Evolutionary conservation across 1,140 invertebrate genomes (phyloP).

Genomic region (Pomacea maculata): DNA sequence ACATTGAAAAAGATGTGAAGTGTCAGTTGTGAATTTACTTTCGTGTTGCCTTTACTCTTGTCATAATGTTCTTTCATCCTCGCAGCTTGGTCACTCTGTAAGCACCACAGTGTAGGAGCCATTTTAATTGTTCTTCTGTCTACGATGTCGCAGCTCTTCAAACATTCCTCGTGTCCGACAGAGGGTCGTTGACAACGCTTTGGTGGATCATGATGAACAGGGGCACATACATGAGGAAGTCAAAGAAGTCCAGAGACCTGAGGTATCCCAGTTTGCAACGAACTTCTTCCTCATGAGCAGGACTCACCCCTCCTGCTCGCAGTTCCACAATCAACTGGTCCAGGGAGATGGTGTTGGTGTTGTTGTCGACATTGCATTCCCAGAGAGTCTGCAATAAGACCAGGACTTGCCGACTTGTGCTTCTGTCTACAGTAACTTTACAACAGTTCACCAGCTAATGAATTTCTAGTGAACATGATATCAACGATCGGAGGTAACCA

Average conservation of each 20-base stretch:
- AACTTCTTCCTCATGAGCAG: slow-evolving; percentile 52
- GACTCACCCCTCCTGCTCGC: slow-evolving; percentile 58
- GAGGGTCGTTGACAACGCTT: slow-evolving; percentile 57
- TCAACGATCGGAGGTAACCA: too few relatives aligned
- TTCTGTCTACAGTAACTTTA: too few relatives aligned
- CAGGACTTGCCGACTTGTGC: too few relatives aligned
- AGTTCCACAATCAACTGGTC: slow-evolving; percentile 60
- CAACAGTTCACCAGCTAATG: too few relatives aligned
- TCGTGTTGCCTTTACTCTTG: too few relatives aligned
- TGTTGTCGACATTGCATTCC: slow-evolving; percentile 60
- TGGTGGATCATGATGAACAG: slow-evolving; percentile 63
- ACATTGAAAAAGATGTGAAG: too few relatives aligned
- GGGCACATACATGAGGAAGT: slow-evolving; percentile 62
- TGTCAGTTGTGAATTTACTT: too few relatives aligned
- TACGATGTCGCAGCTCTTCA: slow-evolving; percentile 8
- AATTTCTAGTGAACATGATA: too few relatives aligned
- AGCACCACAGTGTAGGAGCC: too few relatives aligned
- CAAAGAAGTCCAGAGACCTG: slow-evolving; percentile 56
- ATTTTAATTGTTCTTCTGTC: too few relatives aligned
- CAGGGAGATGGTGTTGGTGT: slow-evolving; percentile 54
- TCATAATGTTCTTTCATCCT: too few relatives aligned
- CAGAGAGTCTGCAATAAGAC: slow-evolving; percentile 54
- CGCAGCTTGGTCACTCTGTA: too few relatives aligned
- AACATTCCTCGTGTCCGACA: slow-evolving; percentile 41
- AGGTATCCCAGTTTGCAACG: slow-evolving; percentile 49